Evolutionary conservation across 2,113 vertebrate species (phyloP).

Genomic region (Gambusia holbrooki): DNA sequence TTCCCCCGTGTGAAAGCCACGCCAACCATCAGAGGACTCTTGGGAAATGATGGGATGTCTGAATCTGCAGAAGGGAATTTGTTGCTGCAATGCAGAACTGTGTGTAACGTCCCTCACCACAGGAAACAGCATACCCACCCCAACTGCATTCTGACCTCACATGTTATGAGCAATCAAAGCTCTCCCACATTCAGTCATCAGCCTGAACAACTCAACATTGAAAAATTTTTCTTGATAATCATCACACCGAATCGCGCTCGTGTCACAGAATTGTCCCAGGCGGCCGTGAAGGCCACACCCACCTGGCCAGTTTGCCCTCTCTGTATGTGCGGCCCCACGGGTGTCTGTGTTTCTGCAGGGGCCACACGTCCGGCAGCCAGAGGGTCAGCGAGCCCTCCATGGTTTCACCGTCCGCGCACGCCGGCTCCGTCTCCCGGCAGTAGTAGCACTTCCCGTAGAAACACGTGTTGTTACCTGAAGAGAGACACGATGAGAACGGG

Average conservation of each 20-base stretch:
- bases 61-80: background rate
- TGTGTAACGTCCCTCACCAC: background rate
- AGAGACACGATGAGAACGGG: background rate
- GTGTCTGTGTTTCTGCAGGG: conserved; percentile 96
- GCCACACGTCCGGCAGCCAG: conserved; percentile 98
- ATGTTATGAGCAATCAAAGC: no score
- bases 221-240: background rate
- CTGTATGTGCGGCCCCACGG: conserved; percentile 97
- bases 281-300: background rate
- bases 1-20: background rate
- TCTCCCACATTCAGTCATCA: no score
- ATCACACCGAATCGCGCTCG: background rate
- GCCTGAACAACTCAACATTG: no score
- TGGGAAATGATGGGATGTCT: background rate
- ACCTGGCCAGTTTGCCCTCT: conserved; percentile 97
- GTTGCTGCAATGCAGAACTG: background rate
- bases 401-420: conserved; percentile 90
- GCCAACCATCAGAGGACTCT: background rate
- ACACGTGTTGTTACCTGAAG: conserved; percentile 92
- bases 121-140: background rate
- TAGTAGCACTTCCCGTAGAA: conserved; percentile 99
- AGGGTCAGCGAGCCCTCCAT: conserved; percentile 96
- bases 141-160: background rate
- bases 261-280: no score
- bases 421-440: conserved; percentile 95